Base-by-base conservation (phyloP, 2,113 vertebrate genomes). In the Polypterus senegalus region DNA sequence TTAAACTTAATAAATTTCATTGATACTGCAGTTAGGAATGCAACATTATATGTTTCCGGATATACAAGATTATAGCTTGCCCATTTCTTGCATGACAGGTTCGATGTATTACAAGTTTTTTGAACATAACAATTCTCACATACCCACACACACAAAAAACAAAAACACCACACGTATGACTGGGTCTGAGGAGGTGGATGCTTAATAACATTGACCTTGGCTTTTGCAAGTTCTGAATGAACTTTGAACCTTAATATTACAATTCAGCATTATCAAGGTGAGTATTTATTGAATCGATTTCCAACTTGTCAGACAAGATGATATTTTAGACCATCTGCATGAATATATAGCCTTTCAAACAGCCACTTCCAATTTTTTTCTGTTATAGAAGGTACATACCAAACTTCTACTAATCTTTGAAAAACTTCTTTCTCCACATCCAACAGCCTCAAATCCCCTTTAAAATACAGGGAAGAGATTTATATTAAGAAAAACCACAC, bases 341-440 rank as follows among this genome's bases (percentile, higher is more conserved):
- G 51, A 8, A 52, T 7, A 10, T 8, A 10, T 7, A 64, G 45
- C 48, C 44, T 53, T 10, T 61, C 46, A 61, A 65, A 65, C 55
- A 68, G 48, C 67, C 63, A 65, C 51, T 51, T 68, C 46, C 63
- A 45, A 63, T 68, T 68, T 3, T 56, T 68, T 6, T 58, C 59
- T 51, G 49, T 57, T 3, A 65, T 51, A 44, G 7, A 7, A 7
- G 51, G 51, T 3, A 52, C 7, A 3, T 52, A 3, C 4, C 51
- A 52, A 10, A 10, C 7, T 10, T 8, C 7, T 52, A 10, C 51
- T 52, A 3, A 10, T 7, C 10, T 10, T 8, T 8, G 51, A 10
- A 52, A 8, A 10, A 52, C 10, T 3, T 10, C 51, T 10, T 52
- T 52, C 10, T 52, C 51, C 51, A 8, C 47, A 58, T 5, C 48